Conservation (phyloP, 2,113 vertebrate genomes). For the Andinoacara biseriatus region DNA sequence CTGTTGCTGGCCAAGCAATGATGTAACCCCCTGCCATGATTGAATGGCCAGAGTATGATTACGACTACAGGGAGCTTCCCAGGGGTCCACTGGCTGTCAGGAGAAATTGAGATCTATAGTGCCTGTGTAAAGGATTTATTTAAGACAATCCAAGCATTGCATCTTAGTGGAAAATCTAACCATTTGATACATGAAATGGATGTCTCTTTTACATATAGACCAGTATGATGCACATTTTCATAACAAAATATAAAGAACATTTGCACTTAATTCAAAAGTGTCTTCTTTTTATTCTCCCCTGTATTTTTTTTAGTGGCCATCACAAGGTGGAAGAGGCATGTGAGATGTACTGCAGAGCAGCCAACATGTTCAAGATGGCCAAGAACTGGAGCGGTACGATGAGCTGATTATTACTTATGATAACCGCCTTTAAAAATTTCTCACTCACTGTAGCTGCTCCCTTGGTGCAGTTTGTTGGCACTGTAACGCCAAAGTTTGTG, state of each 20-base stretch:
- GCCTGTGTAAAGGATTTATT: slow-evolving; percentile 2
- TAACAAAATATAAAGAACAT: background rate
- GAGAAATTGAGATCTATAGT: slow-evolving; percentile 10
- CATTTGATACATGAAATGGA: background rate
- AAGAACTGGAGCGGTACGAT: slow-evolving; percentile 96
- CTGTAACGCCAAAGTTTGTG: background rate
- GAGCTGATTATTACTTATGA: background rate
- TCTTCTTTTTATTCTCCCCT: background rate
- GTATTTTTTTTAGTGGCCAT: slow-evolving; percentile 84
- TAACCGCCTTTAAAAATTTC: background rate
- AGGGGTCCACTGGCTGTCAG: slow-evolving; percentile 29
- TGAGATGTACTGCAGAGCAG: slow-evolving; percentile 98
- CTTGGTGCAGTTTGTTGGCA: background rate
- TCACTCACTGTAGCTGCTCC: background rate
- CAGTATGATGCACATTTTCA: background rate
- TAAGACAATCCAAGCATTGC: background rate
- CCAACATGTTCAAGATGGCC: slow-evolving; percentile 99
- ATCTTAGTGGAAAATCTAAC: background rate
- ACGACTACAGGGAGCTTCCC: slow-evolving; percentile 34
- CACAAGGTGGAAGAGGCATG: slow-evolving; percentile 97
- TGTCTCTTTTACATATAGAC: background rate
- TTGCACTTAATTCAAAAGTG: background rate
- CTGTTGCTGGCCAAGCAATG: slow-evolving; percentile 28
- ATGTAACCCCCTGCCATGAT: slow-evolving; percentile 39
- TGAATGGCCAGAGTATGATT: slow-evolving; percentile 39